These are phyloP conservation scores for Hedya salicella DNA, from an alignment of 2,888 invertebrate genomes.

Conservation along the genomic window DNA sequence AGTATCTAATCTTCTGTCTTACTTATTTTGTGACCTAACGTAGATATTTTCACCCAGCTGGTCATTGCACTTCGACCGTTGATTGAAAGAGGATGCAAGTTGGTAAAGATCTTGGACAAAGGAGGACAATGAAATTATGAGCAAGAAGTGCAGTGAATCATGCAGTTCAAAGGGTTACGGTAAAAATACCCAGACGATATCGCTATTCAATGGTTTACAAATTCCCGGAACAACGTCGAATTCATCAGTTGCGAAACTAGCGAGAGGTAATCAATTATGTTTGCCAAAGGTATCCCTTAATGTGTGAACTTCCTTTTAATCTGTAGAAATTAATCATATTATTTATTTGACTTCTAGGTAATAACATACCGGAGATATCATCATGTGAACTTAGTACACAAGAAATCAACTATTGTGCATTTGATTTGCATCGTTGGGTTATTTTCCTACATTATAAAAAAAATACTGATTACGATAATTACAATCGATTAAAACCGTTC, in stretches of 20 bases:
- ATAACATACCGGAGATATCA: too few relatives aligned
- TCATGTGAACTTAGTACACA: not conserved
- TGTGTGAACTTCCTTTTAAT: not conserved
- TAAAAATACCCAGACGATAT: conserved; percentile 6
- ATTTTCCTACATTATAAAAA: conserved; percentile 15
- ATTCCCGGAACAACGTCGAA: not conserved
- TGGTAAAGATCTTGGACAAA: conserved; percentile 21
- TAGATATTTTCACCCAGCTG: not conserved
- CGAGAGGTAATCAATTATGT: not conserved
- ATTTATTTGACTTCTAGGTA: too few relatives aligned
- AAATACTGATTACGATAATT: conserved; percentile 3
- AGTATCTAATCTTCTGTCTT: too few relatives aligned
- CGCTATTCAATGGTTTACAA: conserved; percentile 4
- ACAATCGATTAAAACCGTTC: conserved; percentile 5
- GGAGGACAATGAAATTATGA: conserved; percentile 24
- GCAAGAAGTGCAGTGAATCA: conserved; percentile 27
- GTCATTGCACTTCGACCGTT: conserved; percentile 13
- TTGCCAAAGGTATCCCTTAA: not conserved
- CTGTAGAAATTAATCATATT: not conserved
- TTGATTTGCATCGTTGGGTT: not conserved
- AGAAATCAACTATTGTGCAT: not conserved
- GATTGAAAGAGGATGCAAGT: conserved; percentile 6
- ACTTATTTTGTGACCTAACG: too few relatives aligned
- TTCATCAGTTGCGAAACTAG: too few relatives aligned
- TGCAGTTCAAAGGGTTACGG: conserved; percentile 30